Evolutionary conservation across 2,797 vertebrate species (phyloP).

Genomic region (Florisuga fusca): DNA sequence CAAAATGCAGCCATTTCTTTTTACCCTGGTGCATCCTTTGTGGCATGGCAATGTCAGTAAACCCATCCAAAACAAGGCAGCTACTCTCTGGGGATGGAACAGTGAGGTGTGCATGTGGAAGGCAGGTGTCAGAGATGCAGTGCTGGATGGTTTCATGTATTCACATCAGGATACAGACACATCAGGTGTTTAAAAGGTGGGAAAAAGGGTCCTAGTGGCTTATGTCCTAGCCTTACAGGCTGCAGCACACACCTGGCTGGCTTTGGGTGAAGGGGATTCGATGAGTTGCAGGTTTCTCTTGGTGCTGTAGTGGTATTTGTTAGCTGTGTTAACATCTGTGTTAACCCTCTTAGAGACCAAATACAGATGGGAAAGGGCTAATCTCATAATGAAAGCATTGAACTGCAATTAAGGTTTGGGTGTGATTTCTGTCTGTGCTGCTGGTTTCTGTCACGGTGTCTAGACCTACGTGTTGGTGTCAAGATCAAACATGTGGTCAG

Average conservation of each 20-base stretch:
- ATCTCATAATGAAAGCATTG: background rate
- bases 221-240: background rate
- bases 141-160: fast-evolving
- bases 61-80: background rate
- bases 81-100: background rate
- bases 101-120: background rate
- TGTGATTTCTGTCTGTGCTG: background rate
- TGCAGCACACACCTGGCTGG: background rate
- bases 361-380: background rate
- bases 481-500: background rate
- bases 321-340: background rate
- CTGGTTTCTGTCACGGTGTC: background rate
- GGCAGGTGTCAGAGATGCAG: background rate
- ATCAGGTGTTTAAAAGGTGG: background rate
- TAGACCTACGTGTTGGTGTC: background rate
- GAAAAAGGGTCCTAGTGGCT: background rate
- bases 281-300: background rate
- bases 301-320: background rate
- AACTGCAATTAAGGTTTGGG: background rate
- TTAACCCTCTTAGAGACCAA: background rate
- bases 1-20: background rate
- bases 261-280: background rate
- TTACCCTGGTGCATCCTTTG: background rate
- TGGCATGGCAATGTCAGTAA: background rate
- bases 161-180: background rate